phyloP scores from a whole-genome alignment of 2,888 invertebrate genomes.

The Spodoptera littoralis region DNA sequence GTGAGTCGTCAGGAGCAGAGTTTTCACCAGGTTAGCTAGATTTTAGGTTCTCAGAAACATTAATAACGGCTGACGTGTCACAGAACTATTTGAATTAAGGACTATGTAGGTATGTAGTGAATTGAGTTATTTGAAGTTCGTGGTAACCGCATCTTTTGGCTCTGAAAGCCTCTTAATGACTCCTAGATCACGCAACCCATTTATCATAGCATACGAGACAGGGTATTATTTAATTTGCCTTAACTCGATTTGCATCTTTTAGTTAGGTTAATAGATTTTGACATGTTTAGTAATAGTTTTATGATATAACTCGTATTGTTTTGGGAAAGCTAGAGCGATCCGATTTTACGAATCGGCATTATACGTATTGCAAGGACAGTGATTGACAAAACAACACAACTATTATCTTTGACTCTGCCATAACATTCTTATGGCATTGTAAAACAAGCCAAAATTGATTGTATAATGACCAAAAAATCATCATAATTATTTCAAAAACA shows the following conservation, averaged over 20 bases:
- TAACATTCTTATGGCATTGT: neutral
- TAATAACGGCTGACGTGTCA: constrained; percentile 34
- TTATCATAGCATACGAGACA: too few relatives aligned
- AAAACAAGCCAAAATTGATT: neutral
- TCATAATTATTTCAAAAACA: neutral
- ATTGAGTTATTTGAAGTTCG: constrained; percentile 25
- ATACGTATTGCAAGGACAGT: too few relatives aligned
- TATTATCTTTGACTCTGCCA: too few relatives aligned
- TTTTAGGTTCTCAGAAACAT: constrained; percentile 25
- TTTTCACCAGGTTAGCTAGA: constrained; percentile 14
- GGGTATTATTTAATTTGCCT: too few relatives aligned
- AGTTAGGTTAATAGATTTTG: too few relatives aligned
- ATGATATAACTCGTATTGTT: neutral
- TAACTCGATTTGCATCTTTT: too few relatives aligned
- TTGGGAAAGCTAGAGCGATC: too few relatives aligned
- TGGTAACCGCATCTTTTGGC: constrained; percentile 3
- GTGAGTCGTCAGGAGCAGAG: constrained; percentile 24
- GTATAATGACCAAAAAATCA: neutral
- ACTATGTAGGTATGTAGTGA: neutral
- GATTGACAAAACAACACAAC: too few relatives aligned
- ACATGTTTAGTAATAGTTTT: too few relatives aligned
- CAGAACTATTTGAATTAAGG: constrained; percentile 21
- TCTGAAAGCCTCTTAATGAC: neutral
- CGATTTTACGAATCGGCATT: too few relatives aligned
- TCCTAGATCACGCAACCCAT: too few relatives aligned